Base-by-base conservation (phyloP, 2,797 vertebrate genomes). In the Gymnothorax javanicus region DNA sequence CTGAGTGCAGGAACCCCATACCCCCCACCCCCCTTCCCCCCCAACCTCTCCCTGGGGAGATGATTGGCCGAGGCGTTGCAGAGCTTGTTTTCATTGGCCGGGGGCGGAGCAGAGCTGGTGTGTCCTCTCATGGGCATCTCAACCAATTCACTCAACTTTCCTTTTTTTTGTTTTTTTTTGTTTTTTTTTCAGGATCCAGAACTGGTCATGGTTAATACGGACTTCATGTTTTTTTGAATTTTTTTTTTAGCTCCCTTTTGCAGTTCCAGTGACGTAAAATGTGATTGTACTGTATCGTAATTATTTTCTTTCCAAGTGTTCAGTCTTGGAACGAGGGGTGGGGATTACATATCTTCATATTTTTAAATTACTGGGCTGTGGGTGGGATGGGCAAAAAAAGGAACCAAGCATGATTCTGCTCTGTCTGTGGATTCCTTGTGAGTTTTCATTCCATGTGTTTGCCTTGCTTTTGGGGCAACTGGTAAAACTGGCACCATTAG, bases 251-350 rank as follows among this genome's bases (percentile, higher is more conserved):
- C 91, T 92, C 94, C 90, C 91, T 95, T 95, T 95, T 95, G 93
- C 94, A 94, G 94, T 96, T 95, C 92, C 93, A 96, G 95, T 97
- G 95, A 95, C 95, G 95, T 97, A 93, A 95, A 95, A 93, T 88
- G 96, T 97, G 95, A 94, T 69, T 94, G 95, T 96, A 95, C 95
- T 96, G 96, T 97, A 95, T 96, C 95, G 95, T 96, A 94, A 96
- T 93, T 95, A 90, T 92, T 95, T 96, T 95, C 92, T 77, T 77
- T 95, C 91, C 91, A 89, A 93, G 93, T 90, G 54, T 85, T 94
- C 88, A 88, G 89, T 94, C 89, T 92, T 91, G 91, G 92, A 91
- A 88, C 91, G 58, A 33, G n/a, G 54, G 82, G 56, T 57, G 43
- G 71, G 84, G 62, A 7, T 69, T 92, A 92, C 92, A 75, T 90